phyloP scores from a whole-genome alignment of 2,888 invertebrate genomes.

The Tridacna gigas region DNA sequence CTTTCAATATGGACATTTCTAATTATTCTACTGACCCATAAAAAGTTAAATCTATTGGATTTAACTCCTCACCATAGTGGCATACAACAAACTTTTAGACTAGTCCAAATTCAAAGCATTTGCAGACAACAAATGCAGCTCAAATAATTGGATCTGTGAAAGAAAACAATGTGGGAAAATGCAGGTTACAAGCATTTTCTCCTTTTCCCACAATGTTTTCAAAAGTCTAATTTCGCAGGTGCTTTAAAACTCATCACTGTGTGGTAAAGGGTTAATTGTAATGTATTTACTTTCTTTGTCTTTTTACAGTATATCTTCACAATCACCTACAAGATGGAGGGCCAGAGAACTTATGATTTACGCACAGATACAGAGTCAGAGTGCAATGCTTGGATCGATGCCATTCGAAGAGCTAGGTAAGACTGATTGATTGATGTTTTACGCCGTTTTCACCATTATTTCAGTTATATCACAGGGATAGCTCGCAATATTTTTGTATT shows the following conservation, averaged over 20 bases:
- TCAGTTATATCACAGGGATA: no score
- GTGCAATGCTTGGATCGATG: slow-evolving; percentile 95
- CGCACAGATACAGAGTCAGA: slow-evolving; percentile 93
- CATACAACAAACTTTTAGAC: no score
- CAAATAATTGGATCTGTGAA: no score
- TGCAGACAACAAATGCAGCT: no score
- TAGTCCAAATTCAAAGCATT: no score
- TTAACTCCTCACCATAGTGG: no score
- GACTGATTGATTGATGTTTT: neutral
- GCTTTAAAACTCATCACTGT: neutral
- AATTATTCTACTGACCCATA: no score
- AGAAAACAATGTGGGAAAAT: neutral
- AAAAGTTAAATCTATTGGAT: no score
- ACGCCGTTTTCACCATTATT: no score
- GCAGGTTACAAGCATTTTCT: neutral
- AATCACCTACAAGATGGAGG: slow-evolving; percentile 92
- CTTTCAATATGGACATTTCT: no score
- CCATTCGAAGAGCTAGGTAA: slow-evolving; percentile 94
- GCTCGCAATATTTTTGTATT: no score
- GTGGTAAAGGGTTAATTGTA: neutral
- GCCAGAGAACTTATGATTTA: slow-evolving; percentile 94
- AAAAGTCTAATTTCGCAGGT: neutral
- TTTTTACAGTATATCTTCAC: slow-evolving; percentile 93
- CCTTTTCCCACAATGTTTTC: neutral
- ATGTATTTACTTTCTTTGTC: neutral